Evolutionary conservation across 2,888 invertebrate genomes (phyloP), one percentile per base, ranked within the genome.

Genomic region (Eupithecia dodoneata): DNA sequence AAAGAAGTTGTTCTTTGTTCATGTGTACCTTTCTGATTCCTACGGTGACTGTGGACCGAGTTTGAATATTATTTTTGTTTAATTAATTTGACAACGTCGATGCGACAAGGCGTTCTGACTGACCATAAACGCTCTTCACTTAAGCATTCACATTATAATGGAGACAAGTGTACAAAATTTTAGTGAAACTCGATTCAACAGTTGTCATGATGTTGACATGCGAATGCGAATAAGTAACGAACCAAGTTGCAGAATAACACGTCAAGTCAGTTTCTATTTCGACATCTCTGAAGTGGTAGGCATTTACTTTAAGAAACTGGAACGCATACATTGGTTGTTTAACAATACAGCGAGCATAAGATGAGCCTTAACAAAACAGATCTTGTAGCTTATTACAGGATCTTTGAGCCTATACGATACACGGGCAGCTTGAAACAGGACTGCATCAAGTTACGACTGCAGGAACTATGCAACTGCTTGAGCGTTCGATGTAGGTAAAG

Each of bases 201-300:
- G 76, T 80, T 80, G 78, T 81, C 80, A 79, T 80, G 80, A 81
- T 79, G 81, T 81, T 81, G 81, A 81, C 81, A 83, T 80, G 78
- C 72, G 78, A 80, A 79, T 79, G 80, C 77, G 80, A 81, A 80
- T 83, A 80, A 80, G 81, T 80, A 81, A 81, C 80, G 79, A 81
- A 79, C 72, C 71, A 74, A 69, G 76, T 81, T 80, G 81, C 81
- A 81, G 80, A 83, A 82, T 79, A 78, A 74, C 80, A 81, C 79
- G 80, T 81, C 81, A 81, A 79, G 80, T 79, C 78, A 73, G 82
- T 81, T 80, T 81, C 76, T 73, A 81, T 82, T 82, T 79, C 81
- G 77, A 82, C 79, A 82, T 81, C 55, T 73, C 77, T 77, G 78
- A 77, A 75, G 74, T 73, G 76, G 81, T 69, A 77, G 76, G 72